Evolutionary conservation across 2,888 invertebrate species (phyloP).

Genomic region (Pollenia griseotomentosa): DNA sequence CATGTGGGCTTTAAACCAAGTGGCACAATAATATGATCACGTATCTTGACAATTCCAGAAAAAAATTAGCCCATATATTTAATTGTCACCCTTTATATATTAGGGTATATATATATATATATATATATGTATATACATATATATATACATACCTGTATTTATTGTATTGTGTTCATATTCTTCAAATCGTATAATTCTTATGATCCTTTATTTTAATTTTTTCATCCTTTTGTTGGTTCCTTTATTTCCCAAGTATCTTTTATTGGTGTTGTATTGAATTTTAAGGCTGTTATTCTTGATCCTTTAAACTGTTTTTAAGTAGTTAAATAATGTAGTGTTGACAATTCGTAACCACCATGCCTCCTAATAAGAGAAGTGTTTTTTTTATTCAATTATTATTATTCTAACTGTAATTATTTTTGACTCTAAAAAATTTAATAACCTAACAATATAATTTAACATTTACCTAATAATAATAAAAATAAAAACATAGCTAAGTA

Average conservation of each 20-base stretch:
- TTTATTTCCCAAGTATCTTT: neutral
- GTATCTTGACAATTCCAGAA: too few species aligned
- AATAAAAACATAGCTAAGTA: neutral
- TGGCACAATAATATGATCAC: too few species aligned
- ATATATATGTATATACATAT: too few species aligned
- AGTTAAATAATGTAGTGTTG: constrained; percentile 33
- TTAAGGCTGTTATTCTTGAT: neutral
- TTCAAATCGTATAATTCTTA: too few species aligned
- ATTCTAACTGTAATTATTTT: constrained; percentile 23
- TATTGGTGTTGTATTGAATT: constrained; percentile 1
- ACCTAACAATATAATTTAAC: neutral
- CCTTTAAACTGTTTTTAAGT: constrained; percentile 4
- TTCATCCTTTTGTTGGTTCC: neutral
- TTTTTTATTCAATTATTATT: constrained; percentile 2
- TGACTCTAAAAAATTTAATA: neutral
- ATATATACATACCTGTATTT: too few species aligned
- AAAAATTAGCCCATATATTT: too few species aligned
- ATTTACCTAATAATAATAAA: constrained; percentile 10
- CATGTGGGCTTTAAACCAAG: too few species aligned
- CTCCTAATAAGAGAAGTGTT: constrained; percentile 9
- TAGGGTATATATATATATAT: too few species aligned
- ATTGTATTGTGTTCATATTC: too few species aligned
- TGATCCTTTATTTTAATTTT: neutral
- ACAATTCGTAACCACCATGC: constrained; percentile 41
- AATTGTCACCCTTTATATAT: too few species aligned